Percentiles rank a stretch among this genome's conserved stretches.
Evolutionary conservation across 1,140 invertebrate species (phyloP).

Genomic region (Pseudomyrmex concolor): DNA sequence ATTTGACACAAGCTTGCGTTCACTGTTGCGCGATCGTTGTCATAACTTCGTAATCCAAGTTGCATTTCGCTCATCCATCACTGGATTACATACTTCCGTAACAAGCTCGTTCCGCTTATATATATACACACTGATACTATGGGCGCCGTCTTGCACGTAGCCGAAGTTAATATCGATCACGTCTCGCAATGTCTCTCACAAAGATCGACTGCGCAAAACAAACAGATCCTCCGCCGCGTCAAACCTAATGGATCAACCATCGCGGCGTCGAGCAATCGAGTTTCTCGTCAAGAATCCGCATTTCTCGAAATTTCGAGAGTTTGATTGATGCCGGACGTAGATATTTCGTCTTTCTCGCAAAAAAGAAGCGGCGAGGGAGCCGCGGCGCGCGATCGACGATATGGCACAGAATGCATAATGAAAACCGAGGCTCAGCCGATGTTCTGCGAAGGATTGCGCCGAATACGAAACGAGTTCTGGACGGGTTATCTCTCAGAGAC

Average conservation of each 20-base stretch:
- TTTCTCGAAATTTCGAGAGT: conserved; percentile 24
- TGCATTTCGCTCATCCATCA: conserved; percentile 31
- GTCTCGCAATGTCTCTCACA: conserved; percentile 1
- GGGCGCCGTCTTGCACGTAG: not conserved
- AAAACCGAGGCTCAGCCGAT: conserved; percentile 20
- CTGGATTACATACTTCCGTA: conserved; percentile 20
- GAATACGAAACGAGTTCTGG: conserved; percentile 63
- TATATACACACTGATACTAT: too few relatives aligned
- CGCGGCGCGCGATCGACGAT: conserved; percentile 43
- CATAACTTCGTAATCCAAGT: conserved; percentile 25
- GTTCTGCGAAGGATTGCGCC: conserved; percentile 42
- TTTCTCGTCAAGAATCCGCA: not conserved
- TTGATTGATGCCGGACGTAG: conserved; percentile 27
- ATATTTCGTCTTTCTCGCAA: not conserved
- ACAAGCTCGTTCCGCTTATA: conserved; percentile 15
- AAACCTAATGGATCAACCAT: conserved; percentile 15
- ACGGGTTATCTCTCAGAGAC: conserved; percentile 51
- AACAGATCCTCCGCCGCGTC: conserved; percentile 7
- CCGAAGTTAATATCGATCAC: not conserved
- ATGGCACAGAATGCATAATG: conserved; percentile 58
- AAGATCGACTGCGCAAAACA: not conserved
- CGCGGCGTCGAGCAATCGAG: not conserved
- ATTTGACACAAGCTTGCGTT: conserved; percentile 3
- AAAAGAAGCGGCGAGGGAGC: not conserved
- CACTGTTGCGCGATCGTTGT: not conserved